A percentile compares a stretch with the other conserved stretches of the same genome.
phyloP scores from a whole-genome alignment of 2,113 vertebrate species.

The Rattus rattus region DNA sequence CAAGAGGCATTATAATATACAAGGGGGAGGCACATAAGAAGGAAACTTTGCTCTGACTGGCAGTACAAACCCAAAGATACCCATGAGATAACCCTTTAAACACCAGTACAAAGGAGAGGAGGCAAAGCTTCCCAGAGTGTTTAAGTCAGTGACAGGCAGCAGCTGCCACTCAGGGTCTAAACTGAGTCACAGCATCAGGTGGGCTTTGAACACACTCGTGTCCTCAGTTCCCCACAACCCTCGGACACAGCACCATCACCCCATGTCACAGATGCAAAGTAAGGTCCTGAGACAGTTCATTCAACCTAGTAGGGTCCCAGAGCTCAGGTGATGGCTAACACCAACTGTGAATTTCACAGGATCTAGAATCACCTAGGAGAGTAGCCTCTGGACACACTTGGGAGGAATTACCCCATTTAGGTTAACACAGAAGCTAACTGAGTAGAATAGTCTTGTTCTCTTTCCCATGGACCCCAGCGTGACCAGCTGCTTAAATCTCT shows the following conservation, averaged over 20 bases:
- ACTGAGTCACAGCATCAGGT: background rate
- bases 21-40: background rate
- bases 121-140: background rate
- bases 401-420: background rate
- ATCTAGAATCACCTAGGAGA: background rate
- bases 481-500: background rate
- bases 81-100: background rate
- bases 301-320: background rate
- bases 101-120: background rate
- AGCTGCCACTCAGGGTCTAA: background rate
- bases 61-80: background rate
- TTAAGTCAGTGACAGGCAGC: background rate
- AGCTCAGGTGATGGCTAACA: too few relatives aligned
- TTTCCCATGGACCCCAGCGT: background rate
- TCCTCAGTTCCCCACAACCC: background rate
- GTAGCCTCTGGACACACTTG: background rate
- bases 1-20: background rate
- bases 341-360: background rate
- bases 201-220: rapidly evolving
- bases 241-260: background rate
- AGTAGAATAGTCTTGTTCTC: background rate
- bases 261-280: background rate
- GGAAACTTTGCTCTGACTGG: background rate
- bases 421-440: background rate
- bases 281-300: background rate